Evolutionary conservation across 1,140 invertebrate genomes (phyloP).

Genomic region (Meloidogyne floridensis): DNA sequence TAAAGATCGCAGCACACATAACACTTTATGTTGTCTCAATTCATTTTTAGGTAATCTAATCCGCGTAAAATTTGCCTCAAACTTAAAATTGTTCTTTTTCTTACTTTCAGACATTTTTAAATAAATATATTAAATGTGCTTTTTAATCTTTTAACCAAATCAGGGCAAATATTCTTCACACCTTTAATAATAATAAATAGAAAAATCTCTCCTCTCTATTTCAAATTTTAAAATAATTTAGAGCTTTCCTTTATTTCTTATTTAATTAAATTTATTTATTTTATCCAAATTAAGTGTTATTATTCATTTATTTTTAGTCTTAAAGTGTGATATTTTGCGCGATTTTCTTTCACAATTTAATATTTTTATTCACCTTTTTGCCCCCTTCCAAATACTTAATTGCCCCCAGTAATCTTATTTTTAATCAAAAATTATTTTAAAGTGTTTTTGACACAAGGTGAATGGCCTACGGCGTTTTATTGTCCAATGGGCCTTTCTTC

Average conservation of each 20-base stretch:
- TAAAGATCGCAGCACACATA: not conserved
- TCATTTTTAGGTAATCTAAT: not conserved
- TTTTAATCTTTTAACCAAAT: not conserved
- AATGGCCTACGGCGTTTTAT: not conserved
- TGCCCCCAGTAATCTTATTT: not conserved
- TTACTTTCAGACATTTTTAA: not conserved
- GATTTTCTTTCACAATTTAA: not conserved
- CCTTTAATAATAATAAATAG: not conserved
- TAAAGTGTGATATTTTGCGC: conserved; percentile 9
- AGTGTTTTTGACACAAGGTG: not conserved
- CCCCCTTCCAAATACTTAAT: not conserved
- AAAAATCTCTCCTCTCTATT: too few species aligned
- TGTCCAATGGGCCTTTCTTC: too few species aligned
- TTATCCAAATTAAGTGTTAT: not conserved
- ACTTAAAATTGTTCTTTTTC: not conserved
- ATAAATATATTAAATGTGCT: not conserved
- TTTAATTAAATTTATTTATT: not conserved
- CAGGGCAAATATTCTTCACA: not conserved
- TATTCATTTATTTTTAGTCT: not conserved
- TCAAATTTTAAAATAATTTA: too few species aligned
- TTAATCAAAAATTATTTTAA: not conserved
- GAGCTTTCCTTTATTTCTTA: too few species aligned
- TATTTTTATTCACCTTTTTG: not conserved
- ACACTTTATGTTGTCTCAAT: not conserved
- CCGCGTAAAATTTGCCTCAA: conserved; percentile 6